Evolutionary conservation across 2,888 invertebrate species (phyloP), one percentile per base, ranked within the genome.

Genomic region (Tricholauxania praeusta): DNA sequence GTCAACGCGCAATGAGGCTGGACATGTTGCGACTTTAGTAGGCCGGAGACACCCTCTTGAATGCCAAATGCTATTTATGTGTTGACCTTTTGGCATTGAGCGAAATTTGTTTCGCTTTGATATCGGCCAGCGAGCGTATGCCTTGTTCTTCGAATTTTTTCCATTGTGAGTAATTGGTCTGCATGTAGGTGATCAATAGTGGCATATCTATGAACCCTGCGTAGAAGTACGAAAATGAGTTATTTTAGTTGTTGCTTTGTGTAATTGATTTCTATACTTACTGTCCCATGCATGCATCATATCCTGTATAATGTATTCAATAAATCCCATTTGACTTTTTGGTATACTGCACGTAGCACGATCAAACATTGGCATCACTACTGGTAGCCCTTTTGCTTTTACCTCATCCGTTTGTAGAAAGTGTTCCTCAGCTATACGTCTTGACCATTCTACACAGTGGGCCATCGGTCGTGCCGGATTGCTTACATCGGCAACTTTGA

Each of bases 321-420:
- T 94, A 88, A 99, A 99, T 72, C 97, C 97, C 82, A 97, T 96
- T 89, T 99, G 99, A 74, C 98, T 97, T 88, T 97, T 96, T 70
- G 99, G 98, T 85, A 99, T 96, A 82, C 97, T 98, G 89, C 98
- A 98, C 2, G 95, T 93, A 74, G 92, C 91, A 75, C 98, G 91
- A 88, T 99, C 98, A 88, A 99, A 99, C 92, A 97, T 95, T 12
- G 98, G 98, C 99, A 99, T 99, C 77, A 98, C 96, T 12, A 99
- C 96, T 0, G 99, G 98, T 82, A 99, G 88, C 65, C 93, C 93
- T 78, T 92, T 91, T 15, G 91, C 90, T 84, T 96, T 97, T 88
- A 99, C 99, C 84, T 98, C 98, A 84, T 98, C 98, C 10, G 99
- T 99, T 91, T 99, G 99, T 80, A 93, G 91, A 89, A 97, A 99